Percentiles rank a stretch among this genome's conserved stretches.
Evolutionary conservation across 2,888 invertebrate genomes (phyloP).

Genomic region (Clostera curtula): DNA sequence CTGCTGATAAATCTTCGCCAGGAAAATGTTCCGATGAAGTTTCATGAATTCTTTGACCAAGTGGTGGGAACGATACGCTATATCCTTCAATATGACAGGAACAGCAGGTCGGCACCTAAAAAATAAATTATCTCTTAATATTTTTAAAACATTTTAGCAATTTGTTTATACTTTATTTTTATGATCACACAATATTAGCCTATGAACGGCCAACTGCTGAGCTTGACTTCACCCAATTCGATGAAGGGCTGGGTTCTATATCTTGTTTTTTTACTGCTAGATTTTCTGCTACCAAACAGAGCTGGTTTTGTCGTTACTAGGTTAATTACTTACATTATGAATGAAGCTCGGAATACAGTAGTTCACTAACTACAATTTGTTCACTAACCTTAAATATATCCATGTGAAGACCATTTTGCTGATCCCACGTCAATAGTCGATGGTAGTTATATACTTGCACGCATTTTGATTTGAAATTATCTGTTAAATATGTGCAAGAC

Average conservation of each 20-base stretch:
- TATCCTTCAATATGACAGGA: slow-evolving; percentile 88
- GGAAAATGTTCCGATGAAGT: slow-evolving; percentile 72
- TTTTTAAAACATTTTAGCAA: slow-evolving; percentile 5
- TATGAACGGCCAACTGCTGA: too few species aligned
- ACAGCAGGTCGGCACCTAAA: slow-evolving; percentile 85
- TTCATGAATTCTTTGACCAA: slow-evolving; percentile 68
- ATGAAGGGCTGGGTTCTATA: too few species aligned
- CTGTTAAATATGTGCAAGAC: slow-evolving; percentile 85
- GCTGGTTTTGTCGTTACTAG: too few species aligned
- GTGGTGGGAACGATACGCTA: slow-evolving; percentile 79
- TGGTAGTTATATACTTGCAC: slow-evolving; percentile 90
- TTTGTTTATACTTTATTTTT: too few species aligned
- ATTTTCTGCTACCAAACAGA: too few species aligned
- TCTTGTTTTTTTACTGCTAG: too few species aligned
- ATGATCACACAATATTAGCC: too few species aligned
- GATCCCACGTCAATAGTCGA: slow-evolving; percentile 87
- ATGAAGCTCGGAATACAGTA: too few species aligned
- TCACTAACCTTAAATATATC: slow-evolving; percentile 84
- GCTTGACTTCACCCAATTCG: too few species aligned
- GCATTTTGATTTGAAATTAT: slow-evolving; percentile 86
- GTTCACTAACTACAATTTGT: too few species aligned
- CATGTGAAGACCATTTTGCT: slow-evolving; percentile 85
- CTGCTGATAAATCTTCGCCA: slow-evolving; percentile 69
- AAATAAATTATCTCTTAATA: slow-evolving; percentile 8
- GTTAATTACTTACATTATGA: too few species aligned